Conservation (phyloP, 2,888 invertebrate genomes). For the Caenorhabditis sulstoni region DNA sequence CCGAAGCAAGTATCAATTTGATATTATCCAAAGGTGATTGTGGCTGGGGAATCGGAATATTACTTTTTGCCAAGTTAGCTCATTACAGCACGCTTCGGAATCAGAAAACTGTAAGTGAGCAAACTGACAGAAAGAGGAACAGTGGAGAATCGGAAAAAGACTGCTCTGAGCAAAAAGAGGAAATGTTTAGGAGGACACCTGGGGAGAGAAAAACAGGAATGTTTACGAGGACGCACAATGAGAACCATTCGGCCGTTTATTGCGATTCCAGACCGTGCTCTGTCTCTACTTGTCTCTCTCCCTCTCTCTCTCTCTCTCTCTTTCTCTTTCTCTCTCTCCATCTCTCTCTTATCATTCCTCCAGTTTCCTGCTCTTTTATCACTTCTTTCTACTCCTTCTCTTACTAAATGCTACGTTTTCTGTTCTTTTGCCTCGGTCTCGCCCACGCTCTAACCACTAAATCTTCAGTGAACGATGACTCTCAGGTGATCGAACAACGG, state of each 20-base stretch:
- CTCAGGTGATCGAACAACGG: conserved; percentile 25
- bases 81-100: no score
- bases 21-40: no score
- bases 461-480: conserved; percentile 35
- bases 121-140: no score
- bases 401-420: conserved; percentile 33
- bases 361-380: not conserved
- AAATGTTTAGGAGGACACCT: no score
- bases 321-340: not conserved
- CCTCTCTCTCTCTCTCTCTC: conserved; percentile 1
- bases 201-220: no score
- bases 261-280: not conserved
- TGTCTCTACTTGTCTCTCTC: not conserved
- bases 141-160: no score
- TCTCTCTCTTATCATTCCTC: not conserved
- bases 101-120: no score
- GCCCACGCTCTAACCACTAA: conserved; percentile 24
- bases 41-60: no score
- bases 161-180: no score
- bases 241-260: conserved; percentile 1
- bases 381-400: not conserved
- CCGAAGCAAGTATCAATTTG: no score
- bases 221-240: not conserved
- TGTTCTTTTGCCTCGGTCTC: conserved; percentile 14
- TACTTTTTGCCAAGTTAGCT: no score